Conservation (phyloP, 2,113 vertebrate genomes). For the Stigmatopora argus region DNA sequence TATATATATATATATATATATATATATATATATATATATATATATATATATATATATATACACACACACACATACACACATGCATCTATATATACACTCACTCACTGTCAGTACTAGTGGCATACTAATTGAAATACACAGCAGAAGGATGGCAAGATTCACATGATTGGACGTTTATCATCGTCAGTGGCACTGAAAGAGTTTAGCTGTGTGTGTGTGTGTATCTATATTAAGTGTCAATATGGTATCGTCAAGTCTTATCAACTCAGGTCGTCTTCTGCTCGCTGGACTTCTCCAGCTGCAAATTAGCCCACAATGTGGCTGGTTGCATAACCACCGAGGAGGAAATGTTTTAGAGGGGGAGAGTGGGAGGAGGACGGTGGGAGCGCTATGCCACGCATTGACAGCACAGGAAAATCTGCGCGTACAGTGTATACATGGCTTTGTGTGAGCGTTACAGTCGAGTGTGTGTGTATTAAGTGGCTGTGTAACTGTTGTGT, state of each 20-base stretch:
- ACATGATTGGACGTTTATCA: no score
- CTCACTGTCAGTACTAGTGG: no score
- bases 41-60: no score
- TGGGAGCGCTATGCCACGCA: slow-evolving; percentile 33
- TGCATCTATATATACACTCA: no score
- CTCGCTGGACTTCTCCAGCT: slow-evolving; percentile 26
- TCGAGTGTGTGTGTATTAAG: slow-evolving; percentile 6
- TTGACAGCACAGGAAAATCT: slow-evolving; percentile 41
- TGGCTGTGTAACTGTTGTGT: not conserved
- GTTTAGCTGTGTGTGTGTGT: no score
- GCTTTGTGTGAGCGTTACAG: slow-evolving; percentile 12
- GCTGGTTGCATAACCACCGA: slow-evolving; percentile 64
- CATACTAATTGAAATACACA: no score
- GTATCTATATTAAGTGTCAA: no score
- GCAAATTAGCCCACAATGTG: slow-evolving; percentile 52
- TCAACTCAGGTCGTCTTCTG: slow-evolving; percentile 23
- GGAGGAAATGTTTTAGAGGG: slow-evolving; percentile 71
- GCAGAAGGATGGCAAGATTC: no score
- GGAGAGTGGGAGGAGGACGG: slow-evolving; percentile 23
- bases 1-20: no score
- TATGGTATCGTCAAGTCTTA: slow-evolving; percentile 28
- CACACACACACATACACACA: no score
- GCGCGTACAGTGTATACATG: slow-evolving; percentile 29
- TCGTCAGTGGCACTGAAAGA: no score
- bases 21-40: no score